Base-by-base conservation (phyloP, 2,797 vertebrate genomes). In the Anguilla obscura region DNA sequence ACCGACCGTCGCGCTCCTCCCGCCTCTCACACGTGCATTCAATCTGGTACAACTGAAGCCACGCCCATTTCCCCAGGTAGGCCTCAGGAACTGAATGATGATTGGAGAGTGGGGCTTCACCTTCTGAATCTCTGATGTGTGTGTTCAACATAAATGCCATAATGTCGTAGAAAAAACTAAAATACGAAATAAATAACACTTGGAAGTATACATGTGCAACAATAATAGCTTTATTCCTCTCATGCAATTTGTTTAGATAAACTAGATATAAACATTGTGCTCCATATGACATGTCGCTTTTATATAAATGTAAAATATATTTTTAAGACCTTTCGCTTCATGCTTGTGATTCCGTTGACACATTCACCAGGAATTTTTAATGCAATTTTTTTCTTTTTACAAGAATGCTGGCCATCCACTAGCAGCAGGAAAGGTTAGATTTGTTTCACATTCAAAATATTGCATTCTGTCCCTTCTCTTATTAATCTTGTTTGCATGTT, bases 271-370 rank as follows among this genome's bases (percentile, higher is more conserved):
- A 85, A 88, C 85, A 88, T 85, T 16, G 36, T 85, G 82, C 86
- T 88, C 45, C 48, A 60, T 87, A 85, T 85, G 71, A 88, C 87
- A 85, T 85, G 85, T 87, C 85, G 12, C 56, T 40, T 30, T 71
- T 82, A 14, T 87, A 86, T 74, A 84, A 56, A 85, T 90, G 80
- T 86, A 90, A 89, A 87, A 89, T 87, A 90, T 66, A 87, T n/a
- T 76, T 85, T 83, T 82, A 74, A 71, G 74, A 87, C 50, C 76
- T 79, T 89, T 69, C 30, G 54, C 50, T 27, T 89, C 89, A 90
- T 90, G 89, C 88, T 86, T 76, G 27, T 56, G 52, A 71, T 88
- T 84, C 45, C 80, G 69, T 58, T 85, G 63, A 86, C 87, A 89
- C 84, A 90, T 87, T 90, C 86, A 89, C 82, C 60, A 76, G 74